A percentile compares a stretch with the other conserved stretches of the same genome.
These are phyloP conservation scores for Aspiorhynchus laticeps DNA, from an alignment of 2,113 vertebrate species.

Conservation along the genomic window DNA sequence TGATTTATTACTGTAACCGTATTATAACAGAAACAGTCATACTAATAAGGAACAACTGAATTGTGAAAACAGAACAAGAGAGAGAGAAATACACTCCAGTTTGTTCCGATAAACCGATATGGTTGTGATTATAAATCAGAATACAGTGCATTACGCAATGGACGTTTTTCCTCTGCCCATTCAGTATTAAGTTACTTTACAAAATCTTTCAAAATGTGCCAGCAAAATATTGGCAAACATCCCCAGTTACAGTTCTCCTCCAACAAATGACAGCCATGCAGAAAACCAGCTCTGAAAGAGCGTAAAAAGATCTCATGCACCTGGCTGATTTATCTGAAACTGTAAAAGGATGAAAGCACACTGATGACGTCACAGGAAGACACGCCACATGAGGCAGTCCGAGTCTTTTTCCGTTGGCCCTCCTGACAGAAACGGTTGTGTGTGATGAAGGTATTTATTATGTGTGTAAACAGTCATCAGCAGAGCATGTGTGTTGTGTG, in stretches of 20 bases:
- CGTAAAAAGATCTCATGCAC: not conserved
- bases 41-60: constrained; percentile 9
- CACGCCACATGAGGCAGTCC: not conserved
- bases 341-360: not conserved
- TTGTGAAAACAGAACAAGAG: not conserved
- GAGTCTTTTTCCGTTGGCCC: constrained; percentile 29
- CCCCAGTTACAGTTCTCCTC: not conserved
- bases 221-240: constrained; percentile 22
- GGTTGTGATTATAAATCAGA: constrained; percentile 6
- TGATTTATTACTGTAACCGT: constrained; percentile 14
- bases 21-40: not conserved
- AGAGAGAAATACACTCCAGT: not conserved
- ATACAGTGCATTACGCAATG: constrained; percentile 25
- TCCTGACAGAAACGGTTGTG: constrained; percentile 25
- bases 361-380: constrained; percentile 13
- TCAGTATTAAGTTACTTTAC: constrained; percentile 25
- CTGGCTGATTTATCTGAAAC: not conserved
- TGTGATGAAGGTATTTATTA: constrained; percentile 44
- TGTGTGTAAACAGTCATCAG: constrained; percentile 1
- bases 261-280: constrained; percentile 15
- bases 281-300: not conserved
- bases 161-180: not conserved
- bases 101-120: constrained; percentile 3
- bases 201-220: constrained; percentile 20
- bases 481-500: not conserved